Evolutionary conservation across 2,888 invertebrate genomes (phyloP), one percentile per base, ranked within the genome.

Genomic region (Drosophila lutescens): DNA sequence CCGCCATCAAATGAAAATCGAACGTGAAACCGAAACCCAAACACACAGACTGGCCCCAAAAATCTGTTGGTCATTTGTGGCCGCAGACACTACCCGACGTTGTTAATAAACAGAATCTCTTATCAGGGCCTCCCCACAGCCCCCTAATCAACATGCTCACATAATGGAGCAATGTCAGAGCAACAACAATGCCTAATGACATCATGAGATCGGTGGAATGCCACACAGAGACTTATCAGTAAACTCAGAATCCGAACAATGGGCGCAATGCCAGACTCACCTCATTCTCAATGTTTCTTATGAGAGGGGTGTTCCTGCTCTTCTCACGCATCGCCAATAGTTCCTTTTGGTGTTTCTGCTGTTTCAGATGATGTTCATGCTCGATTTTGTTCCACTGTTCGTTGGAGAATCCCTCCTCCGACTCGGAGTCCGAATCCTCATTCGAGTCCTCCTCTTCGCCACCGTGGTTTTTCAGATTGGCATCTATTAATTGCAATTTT

Each of bases 301-400:
- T 83, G 67, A 83, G 68, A 13, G 83, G 83, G 34, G 55, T 30
- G 26, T 83, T 76, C 57, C 76, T 54, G 63, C 67, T 81, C 44
- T 72, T 68, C 50, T 73, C 78, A n/a, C 72, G 70, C 41, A 89
- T n/a, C 0, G 80, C 85, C 59, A 86, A 72, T 26, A 90, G 54
- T 20, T 89, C 90, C 61, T 83, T 89, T 41, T 90, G 90, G 69
- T 90, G 91, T 55, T 88, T 87, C 66, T 88, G 81, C 65, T 90
- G 88, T 60, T 78, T 81, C 58, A 89, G 72, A 43, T 87, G 80
- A 76, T 90, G 90, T 67, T 89, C 89, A 77, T 92, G 90, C 78
- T 93, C 90, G 80, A 92, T 89, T 80, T 92, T 86, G 80, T 92
- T 82, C 91, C 91, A 79, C 80, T 92, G 76, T 72, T 93, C 87